phyloP scores from a whole-genome alignment of 2,113 vertebrate genomes.

The Rhinopomastus cyanomelas region DNA sequence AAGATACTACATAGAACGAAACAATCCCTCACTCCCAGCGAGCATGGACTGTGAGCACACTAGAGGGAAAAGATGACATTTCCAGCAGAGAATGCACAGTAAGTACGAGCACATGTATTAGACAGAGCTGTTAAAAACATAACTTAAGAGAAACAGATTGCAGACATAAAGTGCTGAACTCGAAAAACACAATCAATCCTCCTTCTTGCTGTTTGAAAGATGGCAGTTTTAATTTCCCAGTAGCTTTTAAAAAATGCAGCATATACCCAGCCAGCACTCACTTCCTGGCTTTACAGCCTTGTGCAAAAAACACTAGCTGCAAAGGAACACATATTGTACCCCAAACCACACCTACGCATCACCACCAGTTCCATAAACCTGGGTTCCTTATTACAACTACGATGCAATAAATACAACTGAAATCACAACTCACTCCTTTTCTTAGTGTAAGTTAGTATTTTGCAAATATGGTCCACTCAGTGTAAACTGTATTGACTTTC shows the following conservation, averaged over 20 bases:
- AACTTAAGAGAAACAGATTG: not conserved
- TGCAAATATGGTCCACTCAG: slow-evolving; percentile 63
- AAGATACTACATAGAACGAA: not conserved
- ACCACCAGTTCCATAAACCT: not conserved
- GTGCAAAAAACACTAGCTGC: slow-evolving; percentile 43
- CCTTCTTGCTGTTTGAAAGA: not conserved
- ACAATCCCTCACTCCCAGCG: not conserved
- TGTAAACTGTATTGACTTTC: slow-evolving; percentile 63
- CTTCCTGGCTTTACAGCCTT: slow-evolving; percentile 26
- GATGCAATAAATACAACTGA: slow-evolving; percentile 11
- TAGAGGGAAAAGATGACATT: not conserved
- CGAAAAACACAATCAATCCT: not conserved
- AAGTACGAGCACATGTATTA: not conserved
- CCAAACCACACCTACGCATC: slow-evolving; percentile 5
- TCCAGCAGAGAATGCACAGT: slow-evolving; percentile 3
- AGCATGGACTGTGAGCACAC: slow-evolving; percentile 18
- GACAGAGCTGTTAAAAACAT: not conserved
- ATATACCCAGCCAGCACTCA: not conserved
- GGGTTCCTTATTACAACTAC: not conserved
- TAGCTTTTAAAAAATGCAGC: not conserved
- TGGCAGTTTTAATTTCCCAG: slow-evolving; percentile 39
- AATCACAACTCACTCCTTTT: slow-evolving; percentile 25
- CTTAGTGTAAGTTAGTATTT: slow-evolving; percentile 12
- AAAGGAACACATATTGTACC: not conserved
- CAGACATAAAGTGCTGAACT: slow-evolving; percentile 11